Evolutionary conservation across 1,140 invertebrate species (phyloP), one percentile per base, ranked within the genome.

Genomic region (Bombus turneri): DNA sequence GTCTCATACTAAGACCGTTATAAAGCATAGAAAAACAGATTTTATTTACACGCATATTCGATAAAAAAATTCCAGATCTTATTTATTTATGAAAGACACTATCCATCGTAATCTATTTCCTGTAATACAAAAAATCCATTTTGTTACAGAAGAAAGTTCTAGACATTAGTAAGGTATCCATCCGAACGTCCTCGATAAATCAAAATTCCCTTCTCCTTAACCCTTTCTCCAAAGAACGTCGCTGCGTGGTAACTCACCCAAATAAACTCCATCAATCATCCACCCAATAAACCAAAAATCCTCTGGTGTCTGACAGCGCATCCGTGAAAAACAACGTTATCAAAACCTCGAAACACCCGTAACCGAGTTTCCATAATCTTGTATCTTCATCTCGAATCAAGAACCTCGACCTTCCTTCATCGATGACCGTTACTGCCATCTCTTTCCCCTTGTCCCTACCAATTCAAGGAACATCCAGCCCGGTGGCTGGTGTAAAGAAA

Each of bases 321-420:
- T 15, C 15, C 31, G 31, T 25, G 34, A 69, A 37, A 37, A 69
- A 39, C 68, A 37, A 37, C 15, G 22, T 22, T 39, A 34, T 68
- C 15, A 37, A 68, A 68, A 34, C 64, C 31, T 34, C 31, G 34
- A 15, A 22, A 68, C 18, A 18, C 10, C 18, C 8, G 15, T 37
- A 9, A 53, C 47, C 47, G 10, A 2, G 2, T 41, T 34, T 41
- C 37, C 37, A n/a, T 31, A 4, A 53, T 57, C 31, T 57, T 22
- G 31, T 15, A 8, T 22, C 72, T 43, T 9, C 39, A 10, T 39
- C 34, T 34, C 10, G 18, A 41, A 5, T 22, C 13, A 41, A 68
- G 74, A 74, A 83, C 74, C 73, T 83, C 81, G 81, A 68, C 43
- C 81, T 77, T 77, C 39, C 75, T 28, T 22, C 71, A 47, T 78